Conservation (phyloP, 2,888 invertebrate genomes). For the Hirudinaria manillensis region DNA sequence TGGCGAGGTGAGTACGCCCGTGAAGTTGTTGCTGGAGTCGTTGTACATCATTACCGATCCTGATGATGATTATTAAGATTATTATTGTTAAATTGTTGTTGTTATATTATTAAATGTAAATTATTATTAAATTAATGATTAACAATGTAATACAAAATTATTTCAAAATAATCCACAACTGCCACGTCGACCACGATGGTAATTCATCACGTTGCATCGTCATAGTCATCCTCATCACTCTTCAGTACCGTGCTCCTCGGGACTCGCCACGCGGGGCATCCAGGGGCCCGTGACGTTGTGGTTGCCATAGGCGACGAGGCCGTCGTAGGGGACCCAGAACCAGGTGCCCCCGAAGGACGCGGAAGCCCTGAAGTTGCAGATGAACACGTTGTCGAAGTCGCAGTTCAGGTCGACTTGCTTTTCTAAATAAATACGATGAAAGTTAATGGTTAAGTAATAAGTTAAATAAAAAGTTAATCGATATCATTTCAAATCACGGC, state of each 20-base stretch:
- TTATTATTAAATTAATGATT: background rate
- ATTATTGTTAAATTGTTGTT: no score
- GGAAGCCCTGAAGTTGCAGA: conserved; percentile 3
- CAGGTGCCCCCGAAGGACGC: conserved; percentile 1
- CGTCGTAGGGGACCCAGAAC: background rate
- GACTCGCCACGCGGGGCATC: no score
- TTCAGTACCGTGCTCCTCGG: no score
- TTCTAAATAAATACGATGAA: background rate
- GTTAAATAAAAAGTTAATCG: background rate
- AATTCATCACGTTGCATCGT: no score
- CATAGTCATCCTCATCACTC: no score
- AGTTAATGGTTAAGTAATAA: background rate
- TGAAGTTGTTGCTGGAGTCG: background rate
- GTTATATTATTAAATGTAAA: background rate
- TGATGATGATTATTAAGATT: background rate
- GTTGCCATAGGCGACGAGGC: background rate
- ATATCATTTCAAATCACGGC: background rate
- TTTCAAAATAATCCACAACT: no score
- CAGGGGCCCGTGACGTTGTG: background rate
- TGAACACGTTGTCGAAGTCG: background rate
- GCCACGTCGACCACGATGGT: no score
- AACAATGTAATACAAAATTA: no score
- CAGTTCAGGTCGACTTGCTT: conserved; percentile 5
- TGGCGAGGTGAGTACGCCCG: background rate
- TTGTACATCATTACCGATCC: conserved; percentile 7